Evolutionary conservation across 30 jellyfish, hydroid and myxozoan genomes (phyloP), one percentile per base, ranked within the genome.

Genomic region (Aurelia coerulea): DNA sequence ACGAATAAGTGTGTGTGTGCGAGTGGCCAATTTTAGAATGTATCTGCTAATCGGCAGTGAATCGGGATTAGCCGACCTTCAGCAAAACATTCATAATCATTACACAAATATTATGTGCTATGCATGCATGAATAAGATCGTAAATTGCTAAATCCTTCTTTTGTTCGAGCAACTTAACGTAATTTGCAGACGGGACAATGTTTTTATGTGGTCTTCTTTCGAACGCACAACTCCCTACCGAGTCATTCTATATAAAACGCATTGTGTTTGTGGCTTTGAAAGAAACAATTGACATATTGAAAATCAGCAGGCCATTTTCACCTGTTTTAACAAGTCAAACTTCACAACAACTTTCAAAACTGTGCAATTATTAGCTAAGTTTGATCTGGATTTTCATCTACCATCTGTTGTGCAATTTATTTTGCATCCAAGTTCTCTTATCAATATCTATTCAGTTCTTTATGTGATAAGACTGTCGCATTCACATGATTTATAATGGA

Each of bases 11-110:
- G 62, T 68, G 87, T 46, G 62, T 32, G 58, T 70, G 32, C 63
- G 80, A 56, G 82, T 59, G 93, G 88, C 49, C 84, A 84, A 59
- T 73, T 84, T 84, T 84, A 84, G 93, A 84, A 63, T 78, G 83
- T 84, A 63, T 60, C 87, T 74, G 93, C 87, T 84, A 84, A 84
- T 84, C 93, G 31, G 70, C 17, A 60, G 31, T 23, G 31, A 60
- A 60, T 60, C 70, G 50, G 83, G 93, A 84, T 84, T 84, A 84
- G 88, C 42, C 93, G 93, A 84, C 93, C 93, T 79, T 73, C 88
- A 84, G 83, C 83, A 65, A 54, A 84, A 74, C 93, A 46, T 88
- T 73, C 93, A 74, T 84, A 84, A 84, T 84, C 93, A 84, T 84
- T 84, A 84, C 68, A 84, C 88, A 84, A 84, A 84, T 84, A 74